These are phyloP conservation scores for Tachystola acroxantha DNA, from an alignment of 2,888 invertebrate genomes.

Conservation along the genomic window DNA sequence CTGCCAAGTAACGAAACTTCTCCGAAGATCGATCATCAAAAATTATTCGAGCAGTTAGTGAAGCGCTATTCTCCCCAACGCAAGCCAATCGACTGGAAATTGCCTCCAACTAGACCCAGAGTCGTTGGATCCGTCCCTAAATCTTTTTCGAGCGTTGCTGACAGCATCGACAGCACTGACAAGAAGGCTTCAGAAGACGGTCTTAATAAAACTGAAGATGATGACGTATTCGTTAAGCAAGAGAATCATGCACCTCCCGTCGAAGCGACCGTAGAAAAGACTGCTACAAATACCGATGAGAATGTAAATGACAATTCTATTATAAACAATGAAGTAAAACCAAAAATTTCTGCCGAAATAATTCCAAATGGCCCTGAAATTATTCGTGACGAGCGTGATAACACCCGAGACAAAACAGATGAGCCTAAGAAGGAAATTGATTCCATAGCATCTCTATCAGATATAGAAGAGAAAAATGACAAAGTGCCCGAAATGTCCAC, in stretches of 20 bases:
- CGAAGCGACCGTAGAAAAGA: constrained; percentile 12
- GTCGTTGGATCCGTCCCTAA: constrained; percentile 67
- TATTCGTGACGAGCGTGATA: constrained; percentile 18
- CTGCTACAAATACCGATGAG: constrained; percentile 13
- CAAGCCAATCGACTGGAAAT: constrained; percentile 64
- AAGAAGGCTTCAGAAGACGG: constrained; percentile 32
- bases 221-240: constrained; percentile 56
- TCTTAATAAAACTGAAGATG: constrained; percentile 39
- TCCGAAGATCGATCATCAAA: constrained; percentile 59
- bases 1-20: constrained; percentile 41
- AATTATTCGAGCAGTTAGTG: constrained; percentile 62
- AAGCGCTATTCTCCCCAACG: constrained; percentile 70
- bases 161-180: constrained; percentile 41
- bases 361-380: constrained; percentile 44
- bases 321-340: constrained; percentile 16
- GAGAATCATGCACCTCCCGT: constrained; percentile 17
- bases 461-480: constrained; percentile 60
- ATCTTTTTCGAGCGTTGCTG: constrained; percentile 50
- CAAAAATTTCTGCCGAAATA: constrained; percentile 20
- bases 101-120: constrained; percentile 65
- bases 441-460: constrained; percentile 48
- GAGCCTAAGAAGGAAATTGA: constrained; percentile 10
- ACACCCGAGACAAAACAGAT: too few relatives aligned
- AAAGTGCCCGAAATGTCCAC: constrained; percentile 54
- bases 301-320: too few relatives aligned